Percentiles rank a stretch among this genome's conserved stretches.
phyloP scores from a whole-genome alignment of 2,797 vertebrate species.

The Helicolenus hilgendorfi region DNA sequence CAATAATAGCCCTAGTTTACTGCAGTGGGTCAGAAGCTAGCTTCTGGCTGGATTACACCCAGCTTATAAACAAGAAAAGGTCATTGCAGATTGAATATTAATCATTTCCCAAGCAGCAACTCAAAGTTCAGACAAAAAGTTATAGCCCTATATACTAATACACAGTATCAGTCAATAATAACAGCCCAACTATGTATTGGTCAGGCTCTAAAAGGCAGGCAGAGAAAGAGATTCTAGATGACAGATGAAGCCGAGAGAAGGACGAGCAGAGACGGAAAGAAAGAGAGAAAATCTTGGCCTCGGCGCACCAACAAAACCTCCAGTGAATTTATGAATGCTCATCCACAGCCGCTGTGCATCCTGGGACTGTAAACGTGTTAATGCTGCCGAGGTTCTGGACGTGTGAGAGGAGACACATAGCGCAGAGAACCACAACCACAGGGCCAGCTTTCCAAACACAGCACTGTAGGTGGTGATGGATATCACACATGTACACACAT shows the following conservation, averaged over 20 bases:
- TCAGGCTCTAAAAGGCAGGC: constrained; percentile 26
- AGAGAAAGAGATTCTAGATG: constrained; percentile 21
- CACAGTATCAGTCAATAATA: neutral
- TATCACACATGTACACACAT: constrained; percentile 68
- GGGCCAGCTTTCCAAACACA: constrained; percentile 73
- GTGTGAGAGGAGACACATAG: constrained; percentile 57
- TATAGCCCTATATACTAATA: neutral
- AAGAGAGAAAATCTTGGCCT: constrained; percentile 55
- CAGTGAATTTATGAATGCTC: constrained; percentile 76
- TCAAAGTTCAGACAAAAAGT: neutral
- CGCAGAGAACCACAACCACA: constrained; percentile 52
- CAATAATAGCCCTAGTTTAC: neutral
- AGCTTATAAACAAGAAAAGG: neutral
- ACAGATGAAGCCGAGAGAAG: constrained; percentile 35
- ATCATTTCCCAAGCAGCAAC: neutral
- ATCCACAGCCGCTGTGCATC: constrained; percentile 54
- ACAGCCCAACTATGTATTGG: neutral
- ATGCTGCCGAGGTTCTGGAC: constrained; percentile 50
- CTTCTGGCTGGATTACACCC: neutral
- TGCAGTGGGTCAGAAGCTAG: neutral
- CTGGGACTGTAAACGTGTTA: constrained; percentile 69
- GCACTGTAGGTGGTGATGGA: constrained; percentile 68
- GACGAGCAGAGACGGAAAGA: constrained; percentile 67
- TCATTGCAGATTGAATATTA: neutral
- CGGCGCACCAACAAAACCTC: constrained; percentile 44